phyloP scores from a whole-genome alignment of 2,888 invertebrate species.

The Eupsilia transversa region DNA sequence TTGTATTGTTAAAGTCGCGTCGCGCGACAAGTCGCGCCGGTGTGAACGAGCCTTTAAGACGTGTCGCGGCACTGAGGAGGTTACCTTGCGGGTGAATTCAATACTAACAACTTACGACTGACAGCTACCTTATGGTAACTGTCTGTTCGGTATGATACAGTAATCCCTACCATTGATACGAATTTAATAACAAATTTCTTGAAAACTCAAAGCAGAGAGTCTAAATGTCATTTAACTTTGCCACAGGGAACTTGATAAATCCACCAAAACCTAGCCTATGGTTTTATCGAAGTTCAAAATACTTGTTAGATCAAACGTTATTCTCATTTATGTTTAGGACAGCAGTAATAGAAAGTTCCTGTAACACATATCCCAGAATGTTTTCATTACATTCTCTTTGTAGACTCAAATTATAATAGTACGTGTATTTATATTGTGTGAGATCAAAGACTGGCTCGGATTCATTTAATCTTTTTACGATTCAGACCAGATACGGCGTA shows the following conservation, averaged over 20 bases:
- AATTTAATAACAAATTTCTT: not conserved
- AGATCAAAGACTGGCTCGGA: conserved; percentile 69
- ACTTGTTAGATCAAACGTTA: conserved; percentile 52
- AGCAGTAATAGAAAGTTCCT: conserved; percentile 52
- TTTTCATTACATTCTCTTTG: conserved; percentile 63
- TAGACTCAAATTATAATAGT: conserved; percentile 66
- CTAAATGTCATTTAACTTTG: conserved; percentile 17
- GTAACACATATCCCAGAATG: conserved; percentile 43
- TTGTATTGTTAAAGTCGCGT: no score
- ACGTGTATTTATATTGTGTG: conserved; percentile 60
- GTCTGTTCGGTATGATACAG: no score
- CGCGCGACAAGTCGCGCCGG: no score
- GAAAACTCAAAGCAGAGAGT: not conserved
- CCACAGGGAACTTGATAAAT: conserved; percentile 31
- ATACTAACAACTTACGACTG: no score
- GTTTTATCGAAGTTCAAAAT: conserved; percentile 32
- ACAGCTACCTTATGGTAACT: no score
- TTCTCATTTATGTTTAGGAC: conserved; percentile 44
- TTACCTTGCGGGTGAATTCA: no score
- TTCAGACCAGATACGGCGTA: conserved; percentile 52
- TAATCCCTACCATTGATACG: not conserved
- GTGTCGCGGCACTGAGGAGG: no score
- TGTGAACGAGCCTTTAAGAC: no score
- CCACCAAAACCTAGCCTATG: conserved; percentile 14
- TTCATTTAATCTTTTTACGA: conserved; percentile 68